phyloP scores from a whole-genome alignment of 2,797 vertebrate genomes.

The Columba guinea region DNA sequence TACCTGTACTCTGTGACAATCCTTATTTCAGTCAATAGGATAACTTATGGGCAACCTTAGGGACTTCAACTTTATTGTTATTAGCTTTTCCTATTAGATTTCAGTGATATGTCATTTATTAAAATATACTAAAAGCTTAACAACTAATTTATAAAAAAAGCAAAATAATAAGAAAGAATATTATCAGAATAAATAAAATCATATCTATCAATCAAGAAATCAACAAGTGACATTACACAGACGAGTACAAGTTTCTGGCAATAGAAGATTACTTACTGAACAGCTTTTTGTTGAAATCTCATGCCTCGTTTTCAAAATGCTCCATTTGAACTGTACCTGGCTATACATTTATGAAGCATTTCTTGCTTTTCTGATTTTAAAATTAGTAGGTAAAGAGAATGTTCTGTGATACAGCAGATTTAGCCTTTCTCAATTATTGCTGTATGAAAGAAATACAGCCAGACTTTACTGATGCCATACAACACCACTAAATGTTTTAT shows the following conservation, averaged over 20 bases:
- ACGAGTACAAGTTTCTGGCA: neutral
- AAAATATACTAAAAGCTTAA: neutral
- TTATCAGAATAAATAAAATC: neutral
- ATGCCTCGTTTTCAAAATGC: neutral
- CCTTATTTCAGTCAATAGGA: neutral
- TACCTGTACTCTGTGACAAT: neutral
- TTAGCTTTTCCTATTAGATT: neutral
- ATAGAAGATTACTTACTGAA: neutral
- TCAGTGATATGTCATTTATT: neutral
- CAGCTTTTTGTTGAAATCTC: neutral
- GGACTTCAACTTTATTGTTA: neutral
- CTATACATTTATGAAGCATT: conserved; percentile 8
- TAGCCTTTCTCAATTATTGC: conserved; percentile 38
- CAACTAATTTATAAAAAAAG: neutral
- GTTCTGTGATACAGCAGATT: conserved; percentile 33
- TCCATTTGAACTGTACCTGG: neutral
- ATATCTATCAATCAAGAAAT: neutral
- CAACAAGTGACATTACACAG: conserved; percentile 39
- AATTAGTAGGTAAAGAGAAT: conserved; percentile 40
- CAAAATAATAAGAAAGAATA: neutral
- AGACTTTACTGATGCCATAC: conserved; percentile 25
- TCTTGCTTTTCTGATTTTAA: conserved; percentile 44
- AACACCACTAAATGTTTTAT: neutral
- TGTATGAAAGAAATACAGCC: conserved; percentile 17
- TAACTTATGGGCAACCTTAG: neutral